Evolutionary conservation across 2,797 vertebrate genomes (phyloP).

Genomic region (Gymnodraco acuticeps): DNA sequence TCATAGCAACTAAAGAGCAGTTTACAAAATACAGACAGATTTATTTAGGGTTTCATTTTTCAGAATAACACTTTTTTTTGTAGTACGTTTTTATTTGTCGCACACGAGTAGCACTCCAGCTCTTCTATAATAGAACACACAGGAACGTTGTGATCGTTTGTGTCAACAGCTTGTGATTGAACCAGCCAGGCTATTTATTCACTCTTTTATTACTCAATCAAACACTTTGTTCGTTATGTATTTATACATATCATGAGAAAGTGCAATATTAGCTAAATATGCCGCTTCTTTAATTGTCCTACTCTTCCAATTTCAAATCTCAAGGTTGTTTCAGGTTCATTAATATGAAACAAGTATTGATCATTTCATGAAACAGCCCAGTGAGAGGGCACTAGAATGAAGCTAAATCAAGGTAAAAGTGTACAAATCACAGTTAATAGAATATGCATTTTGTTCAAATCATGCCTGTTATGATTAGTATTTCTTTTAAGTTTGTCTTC

Average conservation of each 20-base stretch:
- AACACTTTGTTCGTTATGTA: slow-evolving; percentile 27
- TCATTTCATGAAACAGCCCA: not conserved
- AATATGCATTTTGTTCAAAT: not conserved
- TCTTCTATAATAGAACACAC: slow-evolving; percentile 6
- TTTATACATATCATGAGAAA: slow-evolving; percentile 55
- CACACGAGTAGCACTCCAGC: slow-evolving; percentile 13
- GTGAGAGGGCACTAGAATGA: not conserved
- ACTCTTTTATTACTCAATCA: slow-evolving; percentile 1
- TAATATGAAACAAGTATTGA: not conserved
- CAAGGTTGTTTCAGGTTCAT: slow-evolving; percentile 20
- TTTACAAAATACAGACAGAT: slow-evolving; percentile 32
- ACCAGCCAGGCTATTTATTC: slow-evolving; percentile 15
- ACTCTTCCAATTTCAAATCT: not conserved
- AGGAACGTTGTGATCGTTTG: slow-evolving; percentile 26
- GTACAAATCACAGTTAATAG: not conserved
- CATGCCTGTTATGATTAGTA: not conserved
- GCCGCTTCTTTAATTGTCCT: slow-evolving; percentile 9
- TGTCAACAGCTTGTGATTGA: slow-evolving; percentile 16
- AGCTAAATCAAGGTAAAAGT: not conserved
- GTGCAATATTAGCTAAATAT: slow-evolving; percentile 41
- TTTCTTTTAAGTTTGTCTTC: not conserved
- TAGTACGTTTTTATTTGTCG: slow-evolving; percentile 18
- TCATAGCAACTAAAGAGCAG: slow-evolving; percentile 17
- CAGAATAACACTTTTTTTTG: slow-evolving; percentile 9
- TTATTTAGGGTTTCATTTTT: not conserved